Evolutionary conservation across 2,888 invertebrate species (phyloP), one percentile per base, ranked within the genome.

Genomic region (Lithosia quadra): DNA sequence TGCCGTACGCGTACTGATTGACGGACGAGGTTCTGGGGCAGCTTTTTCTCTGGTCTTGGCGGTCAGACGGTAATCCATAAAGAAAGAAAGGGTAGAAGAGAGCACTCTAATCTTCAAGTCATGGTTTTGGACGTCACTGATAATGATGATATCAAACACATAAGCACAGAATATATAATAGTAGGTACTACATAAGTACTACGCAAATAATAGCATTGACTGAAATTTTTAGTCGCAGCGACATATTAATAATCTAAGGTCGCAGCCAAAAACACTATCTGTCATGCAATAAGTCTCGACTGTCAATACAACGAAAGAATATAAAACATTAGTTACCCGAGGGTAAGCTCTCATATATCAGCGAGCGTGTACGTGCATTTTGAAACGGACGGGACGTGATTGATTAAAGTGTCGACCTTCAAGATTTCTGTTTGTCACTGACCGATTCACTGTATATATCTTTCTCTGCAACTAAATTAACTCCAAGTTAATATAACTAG

Each of bases 221-320:
- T 28, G 59, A 63, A 39, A 66, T 74, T 72, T 28, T 68, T 61
- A 69, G 69, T 60, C 64, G 69, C n/a, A n/a, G n/a, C n/a, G n/a
- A n/a, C n/a, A n/a, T n/a, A n/a, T n/a, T n/a, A n/a, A n/a, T n/a
- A n/a, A n/a, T n/a, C n/a, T n/a, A n/a, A n/a, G n/a, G n/a, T n/a
- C n/a, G n/a, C 64, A 72, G 70, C 73, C 74, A 71, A 70, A 70
- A 76, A 81, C 84, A 78, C 87, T 90, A 90, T 90, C 89, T 87
- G 86, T 87, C 84, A 81, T 78, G 87, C 89, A 88, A 92, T 91
- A 92, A 92, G 87, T 93, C 90, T 91, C 80, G 81, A 85, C 88
- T 91, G 92, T 91, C 91, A 91, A 91, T 92, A 91, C 90, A 89
- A 83, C 86, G 88, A 87, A 85, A 84, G 91, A 91, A 91, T 92